These are phyloP conservation scores for Chrysomela aeneicollis DNA, from an alignment of 2,888 invertebrate species.

Conservation along the genomic window DNA sequence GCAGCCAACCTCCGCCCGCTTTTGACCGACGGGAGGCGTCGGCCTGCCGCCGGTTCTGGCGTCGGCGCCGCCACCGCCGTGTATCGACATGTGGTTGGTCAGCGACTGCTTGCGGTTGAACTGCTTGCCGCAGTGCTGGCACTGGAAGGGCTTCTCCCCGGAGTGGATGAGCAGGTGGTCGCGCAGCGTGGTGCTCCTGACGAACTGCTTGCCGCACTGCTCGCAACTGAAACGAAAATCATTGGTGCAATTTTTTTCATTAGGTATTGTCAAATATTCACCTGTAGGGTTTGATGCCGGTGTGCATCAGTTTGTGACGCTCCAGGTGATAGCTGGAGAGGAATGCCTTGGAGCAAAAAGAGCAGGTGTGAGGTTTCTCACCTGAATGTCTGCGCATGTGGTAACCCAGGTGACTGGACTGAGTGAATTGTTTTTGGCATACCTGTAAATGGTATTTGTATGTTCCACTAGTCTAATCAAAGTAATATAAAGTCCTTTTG, in stretches of 20 bases:
- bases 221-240: conserved; percentile 34
- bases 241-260: no score
- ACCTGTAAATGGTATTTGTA: conserved; percentile 6
- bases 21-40: no score
- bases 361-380: conserved; percentile 37
- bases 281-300: conserved; percentile 38
- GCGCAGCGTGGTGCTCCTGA: conserved; percentile 49
- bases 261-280: neutral
- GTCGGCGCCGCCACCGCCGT: conserved; percentile 51
- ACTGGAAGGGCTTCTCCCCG: conserved; percentile 48
- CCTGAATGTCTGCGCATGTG: conserved; percentile 40
- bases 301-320: conserved; percentile 42
- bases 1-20: no score
- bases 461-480: no score
- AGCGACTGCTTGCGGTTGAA: conserved; percentile 42
- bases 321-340: conserved; percentile 40
- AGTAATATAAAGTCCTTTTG: no score
- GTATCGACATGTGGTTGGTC: conserved; percentile 40
- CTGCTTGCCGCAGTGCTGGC: conserved; percentile 49
- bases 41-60: conserved; percentile 65
- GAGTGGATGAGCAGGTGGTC: conserved; percentile 50
- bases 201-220: conserved; percentile 49
- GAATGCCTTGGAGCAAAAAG: conserved; percentile 39
- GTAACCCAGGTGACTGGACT: conserved; percentile 40
- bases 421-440: conserved; percentile 40